Evolutionary conservation across 2,797 vertebrate genomes (phyloP), one percentile per base, ranked within the genome.

Genomic region (Octomys mimax): DNA sequence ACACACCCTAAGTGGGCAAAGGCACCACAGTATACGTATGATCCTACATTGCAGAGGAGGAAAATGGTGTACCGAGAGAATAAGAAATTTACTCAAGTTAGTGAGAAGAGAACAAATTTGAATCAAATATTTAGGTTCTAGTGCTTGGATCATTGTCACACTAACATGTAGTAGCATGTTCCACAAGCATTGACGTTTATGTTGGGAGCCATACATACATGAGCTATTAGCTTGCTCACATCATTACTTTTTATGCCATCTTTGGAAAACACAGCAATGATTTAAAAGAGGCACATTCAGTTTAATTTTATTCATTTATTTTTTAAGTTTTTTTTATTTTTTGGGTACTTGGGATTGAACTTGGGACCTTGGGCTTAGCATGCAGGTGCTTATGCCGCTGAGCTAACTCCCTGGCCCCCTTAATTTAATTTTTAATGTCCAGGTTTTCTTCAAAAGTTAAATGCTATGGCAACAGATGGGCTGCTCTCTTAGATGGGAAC

Each of bases 391-490:
- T 16, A 57, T 57, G 54, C 4, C 16, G 2, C 16, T 57, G 54
- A 57, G 54, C 54, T 57, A 57, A 19, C 54, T 57, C 16, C 19
- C 54, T 57, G 54, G 14, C 54, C 54, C 54, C 54, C 54, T 16
- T 54, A 18, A 16, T 57, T 5, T 57, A 5, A 57, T 57, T 82
- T 57, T 59, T 87, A 31, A 21, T 12, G 73, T 92, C 3, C 39
- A 81, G 12, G 21, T 89, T 84, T 77, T 77, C 46, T 88, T 94
- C 12, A 57, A 64, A 87, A 82, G 28, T 62, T 24, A 5, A 62
- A 52, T 61, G 19, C 8, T 59, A 4, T 26, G 21, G 33, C 8
- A 39, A 39, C 7, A 13, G 2, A 12, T 1, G 6, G 61, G 2
- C 70, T 12, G 4, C 19, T 21, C 12, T 31, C 24, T 57, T 59